Base-by-base conservation (phyloP, 2,888 invertebrate genomes). In the Mallateleia sp. region DNA sequence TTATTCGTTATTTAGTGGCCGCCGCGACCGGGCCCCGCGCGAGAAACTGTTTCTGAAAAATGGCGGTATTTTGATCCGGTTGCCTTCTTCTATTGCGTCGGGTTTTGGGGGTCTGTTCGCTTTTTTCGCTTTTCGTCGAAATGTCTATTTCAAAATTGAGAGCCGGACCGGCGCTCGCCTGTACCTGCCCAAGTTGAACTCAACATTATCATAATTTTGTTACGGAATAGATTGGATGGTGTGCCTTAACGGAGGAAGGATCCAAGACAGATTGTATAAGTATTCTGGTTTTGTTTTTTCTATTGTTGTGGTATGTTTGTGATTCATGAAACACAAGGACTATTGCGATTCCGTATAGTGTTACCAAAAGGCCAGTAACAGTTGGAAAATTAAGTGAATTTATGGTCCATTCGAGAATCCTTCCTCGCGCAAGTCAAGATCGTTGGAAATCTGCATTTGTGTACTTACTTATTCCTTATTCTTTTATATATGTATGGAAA, bases 101-200 rank as follows among this genome's bases (percentile, higher is more conserved):
- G 97, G 96, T 97, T 96, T 96, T 97, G 96, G 96, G 97, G 95
- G 97, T 94, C 93, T 94, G 93, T 94, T 94, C 93, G 91, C 91
- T 93, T 94, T 94, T 94, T 95, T 95, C 94, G 94, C 93, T 94
- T 95, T 93, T 93, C 93, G 92, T 95, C 95, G 95, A 95, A 95
- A 95, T 97, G 97, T 96, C 97, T 97, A 97, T 97, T 97, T 96
- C 96, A 96, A 96, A 95, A 94, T 96, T 97, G 97, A 97, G 97
- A 97, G 96, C 96, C 95, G 96, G 95, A 96, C 94, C 94, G 94
- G 93, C 93, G 94, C 95, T 95, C 94, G 95, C 95, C 93, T 93
- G 92, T 92, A 91, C 91, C 93, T 92, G 93, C 94, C 95, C 94
- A 92, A 94, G 92, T 82, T 84, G 86, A 94, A 94, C 92, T 89